Conservation (phyloP, 1,140 invertebrate species). For the Ctenoplectra terminalis region DNA sequence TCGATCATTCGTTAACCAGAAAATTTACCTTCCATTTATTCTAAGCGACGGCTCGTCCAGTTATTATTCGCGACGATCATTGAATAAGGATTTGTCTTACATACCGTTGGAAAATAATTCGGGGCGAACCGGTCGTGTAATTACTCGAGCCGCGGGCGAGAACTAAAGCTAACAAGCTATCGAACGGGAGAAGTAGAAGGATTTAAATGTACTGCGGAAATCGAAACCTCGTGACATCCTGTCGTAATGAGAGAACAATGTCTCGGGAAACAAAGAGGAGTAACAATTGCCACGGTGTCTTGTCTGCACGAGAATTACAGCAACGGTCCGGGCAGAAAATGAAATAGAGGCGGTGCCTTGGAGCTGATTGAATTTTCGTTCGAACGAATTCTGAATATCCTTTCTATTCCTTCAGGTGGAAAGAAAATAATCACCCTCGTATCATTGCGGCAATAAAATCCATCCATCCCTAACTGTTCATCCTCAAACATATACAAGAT, state of each 20-base stretch:
- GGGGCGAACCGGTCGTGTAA: slow-evolving; percentile 37
- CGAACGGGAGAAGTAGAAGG: slow-evolving; percentile 52
- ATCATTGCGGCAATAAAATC: background rate
- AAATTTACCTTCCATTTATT: too few species aligned
- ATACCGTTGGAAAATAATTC: slow-evolving; percentile 54
- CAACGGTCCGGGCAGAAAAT: slow-evolving; percentile 30
- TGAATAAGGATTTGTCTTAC: slow-evolving; percentile 38
- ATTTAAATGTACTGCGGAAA: slow-evolving; percentile 58
- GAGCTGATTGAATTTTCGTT: slow-evolving; percentile 20
- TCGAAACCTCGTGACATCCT: slow-evolving; percentile 57
- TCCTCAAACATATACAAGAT: slow-evolving; percentile 19
- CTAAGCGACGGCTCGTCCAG: too few species aligned
- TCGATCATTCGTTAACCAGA: too few species aligned
- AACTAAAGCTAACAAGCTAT: slow-evolving; percentile 57
- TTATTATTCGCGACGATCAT: background rate
- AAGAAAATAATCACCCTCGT: background rate
- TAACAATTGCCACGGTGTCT: slow-evolving; percentile 46
- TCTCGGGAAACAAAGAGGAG: slow-evolving; percentile 49
- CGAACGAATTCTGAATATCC: background rate
- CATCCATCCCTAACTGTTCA: background rate
- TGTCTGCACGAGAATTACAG: slow-evolving; percentile 9
- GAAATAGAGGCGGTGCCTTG: background rate
- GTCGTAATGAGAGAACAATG: slow-evolving; percentile 52
- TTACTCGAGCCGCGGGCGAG: slow-evolving; percentile 50
- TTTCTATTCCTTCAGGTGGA: rapidly evolving